Conservation (phyloP, 1,140 invertebrate genomes). For the Brachionus paranguensis region DNA sequence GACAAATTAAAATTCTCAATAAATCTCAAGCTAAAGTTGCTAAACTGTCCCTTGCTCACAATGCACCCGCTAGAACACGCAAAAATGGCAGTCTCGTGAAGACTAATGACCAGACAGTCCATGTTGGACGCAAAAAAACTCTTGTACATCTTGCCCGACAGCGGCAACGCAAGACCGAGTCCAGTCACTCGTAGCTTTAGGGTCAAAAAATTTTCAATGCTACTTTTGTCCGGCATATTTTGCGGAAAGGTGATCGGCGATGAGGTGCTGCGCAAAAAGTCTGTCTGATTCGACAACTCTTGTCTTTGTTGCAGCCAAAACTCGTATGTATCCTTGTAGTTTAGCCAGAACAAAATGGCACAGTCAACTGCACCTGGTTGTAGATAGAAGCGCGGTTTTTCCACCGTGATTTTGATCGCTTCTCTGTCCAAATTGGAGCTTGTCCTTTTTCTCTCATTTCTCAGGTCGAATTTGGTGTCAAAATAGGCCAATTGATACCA, state of each 20-base stretch:
- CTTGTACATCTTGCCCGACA: not conserved
- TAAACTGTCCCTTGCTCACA: conserved; percentile 71
- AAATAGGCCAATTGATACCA: conserved; percentile 96
- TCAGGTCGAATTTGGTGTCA: conserved; percentile 74
- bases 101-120: conserved; percentile 71
- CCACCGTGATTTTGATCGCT: conserved; percentile 82
- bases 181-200: conserved; percentile 24
- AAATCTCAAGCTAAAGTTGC: conserved; percentile 82
- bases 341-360: conserved; percentile 91
- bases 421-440: conserved; percentile 68
- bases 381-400: conserved; percentile 82
- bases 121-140: not conserved
- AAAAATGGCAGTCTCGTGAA: conserved; percentile 87
- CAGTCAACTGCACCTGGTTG: conserved; percentile 87
- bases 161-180: conserved; percentile 24
- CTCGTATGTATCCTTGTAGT: conserved; percentile 96
- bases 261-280: not conserved
- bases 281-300: not conserved
- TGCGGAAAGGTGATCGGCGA: not conserved
- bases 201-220: not conserved
- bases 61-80: conserved; percentile 74
- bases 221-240: not conserved
- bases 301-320: conserved; percentile 91
- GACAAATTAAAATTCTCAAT: conserved; percentile 92
- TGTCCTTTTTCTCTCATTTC: conserved; percentile 58